Evolutionary conservation across 2,797 vertebrate species (phyloP).

Genomic region (Chaenodraco wilsoni): DNA sequence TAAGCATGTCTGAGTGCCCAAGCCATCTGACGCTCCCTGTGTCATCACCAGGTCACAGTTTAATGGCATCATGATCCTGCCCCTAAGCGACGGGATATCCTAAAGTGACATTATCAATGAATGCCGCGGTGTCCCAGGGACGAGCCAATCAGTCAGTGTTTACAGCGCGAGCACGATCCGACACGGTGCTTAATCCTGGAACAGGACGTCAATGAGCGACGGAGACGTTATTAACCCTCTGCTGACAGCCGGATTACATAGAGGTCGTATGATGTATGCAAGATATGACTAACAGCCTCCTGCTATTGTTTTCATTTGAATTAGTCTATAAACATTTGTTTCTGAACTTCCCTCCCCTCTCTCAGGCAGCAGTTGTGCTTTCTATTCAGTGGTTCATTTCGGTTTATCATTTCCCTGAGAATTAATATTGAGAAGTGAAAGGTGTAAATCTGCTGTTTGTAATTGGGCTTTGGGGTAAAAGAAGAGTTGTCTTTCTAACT

Average conservation of each 20-base stretch:
- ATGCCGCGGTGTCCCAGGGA: constrained; percentile 34
- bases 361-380: background rate
- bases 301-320: background rate
- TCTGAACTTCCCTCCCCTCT: background rate
- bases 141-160: constrained; percentile 41
- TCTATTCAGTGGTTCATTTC: background rate
- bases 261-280: constrained; percentile 27
- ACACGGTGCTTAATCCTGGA: constrained; percentile 53
- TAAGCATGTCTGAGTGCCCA: constrained; percentile 3
- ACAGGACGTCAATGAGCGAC: constrained; percentile 48
- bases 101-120: constrained; percentile 46
- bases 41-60: constrained; percentile 52
- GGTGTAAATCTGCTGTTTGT: constrained; percentile 18
- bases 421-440: constrained; percentile 29
- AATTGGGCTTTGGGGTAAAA: background rate
- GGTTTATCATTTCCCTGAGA: background rate
- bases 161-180: constrained; percentile 26
- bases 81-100: constrained; percentile 18
- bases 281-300: background rate
- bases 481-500: background rate
- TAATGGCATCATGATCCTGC: constrained; percentile 68
- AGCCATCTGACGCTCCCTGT: constrained; percentile 33
- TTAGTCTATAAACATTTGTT: background rate
- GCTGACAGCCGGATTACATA: constrained; percentile 46
- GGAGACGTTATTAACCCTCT: constrained; percentile 40